Evolutionary conservation across 2,888 invertebrate genomes (phyloP).

Genomic region (Orthosia cruda): DNA sequence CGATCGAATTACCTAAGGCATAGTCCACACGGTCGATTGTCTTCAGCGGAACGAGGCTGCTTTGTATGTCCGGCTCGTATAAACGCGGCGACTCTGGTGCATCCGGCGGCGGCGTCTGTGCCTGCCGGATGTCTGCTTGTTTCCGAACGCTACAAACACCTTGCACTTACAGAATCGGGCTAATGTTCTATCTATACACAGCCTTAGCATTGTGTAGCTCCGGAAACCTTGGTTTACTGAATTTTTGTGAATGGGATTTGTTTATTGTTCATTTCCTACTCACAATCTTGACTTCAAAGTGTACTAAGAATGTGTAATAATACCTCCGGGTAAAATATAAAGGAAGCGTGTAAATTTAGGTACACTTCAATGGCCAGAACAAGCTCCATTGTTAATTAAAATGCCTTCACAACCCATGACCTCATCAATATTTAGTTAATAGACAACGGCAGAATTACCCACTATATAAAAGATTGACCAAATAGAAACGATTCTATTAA

Average conservation of each 20-base stretch:
- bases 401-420: not conserved
- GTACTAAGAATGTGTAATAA: too few relatives aligned
- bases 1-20: conserved; percentile 55
- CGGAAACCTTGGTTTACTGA: not conserved
- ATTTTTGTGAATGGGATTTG: not conserved
- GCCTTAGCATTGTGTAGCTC: not conserved
- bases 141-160: conserved; percentile 67
- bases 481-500: conserved; percentile 27
- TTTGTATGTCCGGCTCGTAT: conserved; percentile 30
- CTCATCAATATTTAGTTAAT: conserved; percentile 17
- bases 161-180: conserved; percentile 32
- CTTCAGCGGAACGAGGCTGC: conserved; percentile 9
- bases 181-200: conserved; percentile 7
- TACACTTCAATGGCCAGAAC: not conserved
- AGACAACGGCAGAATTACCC: conserved; percentile 3
- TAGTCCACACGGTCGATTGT: conserved; percentile 23
- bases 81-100: conserved; percentile 50
- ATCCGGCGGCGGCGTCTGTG: conserved; percentile 75
- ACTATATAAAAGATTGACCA: conserved; percentile 10
- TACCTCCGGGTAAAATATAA: not conserved
- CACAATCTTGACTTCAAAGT: not conserved
- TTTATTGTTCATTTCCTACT: not conserved
- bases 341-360: not conserved
- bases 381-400: conserved; percentile 12
- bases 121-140: conserved; percentile 66